A percentile compares a stretch with the other conserved stretches of the same genome.
phyloP scores from a whole-genome alignment of 1,140 invertebrate species.

The Hylaeus volcanicus region DNA sequence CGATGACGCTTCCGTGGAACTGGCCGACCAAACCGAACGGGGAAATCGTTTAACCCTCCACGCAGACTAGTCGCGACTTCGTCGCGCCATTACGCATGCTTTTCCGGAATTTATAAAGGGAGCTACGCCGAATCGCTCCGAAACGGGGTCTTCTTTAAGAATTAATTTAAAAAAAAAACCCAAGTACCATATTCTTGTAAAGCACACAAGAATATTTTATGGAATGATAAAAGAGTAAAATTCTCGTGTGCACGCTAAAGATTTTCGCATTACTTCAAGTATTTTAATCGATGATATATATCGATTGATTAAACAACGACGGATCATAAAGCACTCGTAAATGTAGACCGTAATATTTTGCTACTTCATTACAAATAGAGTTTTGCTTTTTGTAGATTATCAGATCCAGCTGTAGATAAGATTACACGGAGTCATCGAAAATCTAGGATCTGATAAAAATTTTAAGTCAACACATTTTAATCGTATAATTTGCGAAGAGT shows the following conservation, averaged over 20 bases:
- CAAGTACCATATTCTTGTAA: too few species aligned
- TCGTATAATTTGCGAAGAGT: neutral
- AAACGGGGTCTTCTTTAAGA: too few species aligned
- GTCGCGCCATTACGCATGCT: neutral
- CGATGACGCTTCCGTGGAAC: constrained; percentile 61
- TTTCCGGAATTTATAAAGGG: too few species aligned
- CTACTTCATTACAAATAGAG: neutral
- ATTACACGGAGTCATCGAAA: neutral
- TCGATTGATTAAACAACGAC: neutral
- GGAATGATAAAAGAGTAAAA: neutral
- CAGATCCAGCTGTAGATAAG: constrained; percentile 16
- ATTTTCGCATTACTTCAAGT: neutral
- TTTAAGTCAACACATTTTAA: neutral
- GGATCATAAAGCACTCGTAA: neutral
- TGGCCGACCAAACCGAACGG: constrained; percentile 12
- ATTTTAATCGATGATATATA: constrained; percentile 40
- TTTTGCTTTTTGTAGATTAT: constrained; percentile 2
- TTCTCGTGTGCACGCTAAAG: neutral
- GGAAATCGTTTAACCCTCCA: constrained; percentile 50
- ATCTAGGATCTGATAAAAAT: neutral
- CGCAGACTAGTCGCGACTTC: neutral
- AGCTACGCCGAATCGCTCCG: too few species aligned
- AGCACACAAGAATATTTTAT: too few species aligned
- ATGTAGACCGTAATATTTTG: neutral
- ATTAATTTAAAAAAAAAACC: too few species aligned